phyloP scores from a whole-genome alignment of 2,113 vertebrate species.

The Chaetura pelagica region DNA sequence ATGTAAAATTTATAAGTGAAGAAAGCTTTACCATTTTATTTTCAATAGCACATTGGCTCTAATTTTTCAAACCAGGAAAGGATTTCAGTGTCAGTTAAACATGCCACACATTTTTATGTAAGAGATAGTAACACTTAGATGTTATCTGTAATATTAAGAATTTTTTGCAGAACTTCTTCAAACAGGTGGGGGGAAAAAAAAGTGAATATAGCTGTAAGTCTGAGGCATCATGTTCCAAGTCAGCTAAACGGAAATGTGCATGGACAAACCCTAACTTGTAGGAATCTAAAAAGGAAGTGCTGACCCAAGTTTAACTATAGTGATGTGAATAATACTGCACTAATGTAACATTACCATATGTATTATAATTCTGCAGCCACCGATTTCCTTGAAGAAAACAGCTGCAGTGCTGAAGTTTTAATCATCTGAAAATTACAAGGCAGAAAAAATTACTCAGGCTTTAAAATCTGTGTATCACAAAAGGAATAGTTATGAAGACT shows the following conservation, averaged over 20 bases:
- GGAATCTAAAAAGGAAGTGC: slow-evolving; percentile 39
- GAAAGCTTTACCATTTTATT: not conserved
- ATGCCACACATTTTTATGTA: not conserved
- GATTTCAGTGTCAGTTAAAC: not conserved
- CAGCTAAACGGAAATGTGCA: slow-evolving; percentile 4
- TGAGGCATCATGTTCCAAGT: slow-evolving; percentile 39
- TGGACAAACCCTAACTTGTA: slow-evolving; percentile 1
- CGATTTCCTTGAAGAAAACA: slow-evolving; percentile 44
- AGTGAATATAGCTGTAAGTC: not conserved
- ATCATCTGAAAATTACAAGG: slow-evolving; percentile 49
- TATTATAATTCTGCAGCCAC: slow-evolving; percentile 19
- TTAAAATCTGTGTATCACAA: slow-evolving; percentile 26
- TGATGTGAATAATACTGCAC: slow-evolving; percentile 46
- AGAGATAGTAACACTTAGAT: not conserved
- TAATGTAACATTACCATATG: slow-evolving; percentile 52
- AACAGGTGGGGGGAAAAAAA: not conserved
- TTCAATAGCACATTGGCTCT: not conserved
- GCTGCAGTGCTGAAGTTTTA: slow-evolving; percentile 26
- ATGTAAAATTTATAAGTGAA: not conserved
- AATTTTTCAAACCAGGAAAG: not conserved
- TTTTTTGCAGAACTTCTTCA: not conserved
- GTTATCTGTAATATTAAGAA: not conserved
- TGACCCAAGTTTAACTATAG: slow-evolving; percentile 59
- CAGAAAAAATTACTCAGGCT: slow-evolving; percentile 26
- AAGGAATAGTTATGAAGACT: slow-evolving; percentile 10